These are phyloP conservation scores for Oopsacas minuta DNA, from an alignment of 37 sponge, comb jelly and placozoan species.

Conservation along the genomic window DNA sequence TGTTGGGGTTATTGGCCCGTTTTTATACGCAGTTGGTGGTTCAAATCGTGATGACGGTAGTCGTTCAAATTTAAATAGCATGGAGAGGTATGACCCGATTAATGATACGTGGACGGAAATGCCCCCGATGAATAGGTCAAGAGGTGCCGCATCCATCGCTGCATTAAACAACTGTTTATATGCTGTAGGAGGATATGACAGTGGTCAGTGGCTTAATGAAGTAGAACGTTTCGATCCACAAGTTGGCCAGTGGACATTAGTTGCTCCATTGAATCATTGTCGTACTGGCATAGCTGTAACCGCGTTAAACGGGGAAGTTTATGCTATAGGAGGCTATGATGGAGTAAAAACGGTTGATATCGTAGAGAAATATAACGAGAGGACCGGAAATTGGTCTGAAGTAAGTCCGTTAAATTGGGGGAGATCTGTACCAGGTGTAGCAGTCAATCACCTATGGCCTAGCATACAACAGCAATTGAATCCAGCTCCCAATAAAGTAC, in stretches of 20 bases:
- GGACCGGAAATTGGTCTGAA: conserved; percentile 58
- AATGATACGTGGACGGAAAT: conserved; percentile 79
- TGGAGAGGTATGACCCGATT: conserved; percentile 77
- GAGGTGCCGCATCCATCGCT: conserved; percentile 74
- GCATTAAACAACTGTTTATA: conserved; percentile 63
- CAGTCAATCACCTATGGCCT: conserved; percentile 73
- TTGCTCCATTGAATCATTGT: conserved; percentile 64
- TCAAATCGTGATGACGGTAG: conserved; percentile 77
- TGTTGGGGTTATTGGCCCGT: conserved; percentile 69
- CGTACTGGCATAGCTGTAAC: conserved; percentile 86
- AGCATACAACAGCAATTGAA: background rate
- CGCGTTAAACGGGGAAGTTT: conserved; percentile 72
- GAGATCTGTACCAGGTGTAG: conserved; percentile 73
- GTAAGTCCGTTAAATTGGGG: conserved; percentile 57
- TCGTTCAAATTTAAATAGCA: conserved; percentile 72
- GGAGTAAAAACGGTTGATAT: conserved; percentile 78
- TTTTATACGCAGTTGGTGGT: conserved; percentile 75
- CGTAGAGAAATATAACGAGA: conserved; percentile 72
- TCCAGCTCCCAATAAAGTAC: background rate
- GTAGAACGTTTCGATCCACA: conserved; percentile 68
- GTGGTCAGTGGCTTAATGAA: conserved; percentile 82
- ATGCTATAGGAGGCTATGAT: conserved; percentile 82
- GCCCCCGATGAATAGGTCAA: conserved; percentile 71
- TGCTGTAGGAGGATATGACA: conserved; percentile 80
- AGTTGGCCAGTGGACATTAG: conserved; percentile 59